Evolutionary conservation across 2,113 vertebrate species (phyloP).

Genomic region (Chloropsis cyanopogon): DNA sequence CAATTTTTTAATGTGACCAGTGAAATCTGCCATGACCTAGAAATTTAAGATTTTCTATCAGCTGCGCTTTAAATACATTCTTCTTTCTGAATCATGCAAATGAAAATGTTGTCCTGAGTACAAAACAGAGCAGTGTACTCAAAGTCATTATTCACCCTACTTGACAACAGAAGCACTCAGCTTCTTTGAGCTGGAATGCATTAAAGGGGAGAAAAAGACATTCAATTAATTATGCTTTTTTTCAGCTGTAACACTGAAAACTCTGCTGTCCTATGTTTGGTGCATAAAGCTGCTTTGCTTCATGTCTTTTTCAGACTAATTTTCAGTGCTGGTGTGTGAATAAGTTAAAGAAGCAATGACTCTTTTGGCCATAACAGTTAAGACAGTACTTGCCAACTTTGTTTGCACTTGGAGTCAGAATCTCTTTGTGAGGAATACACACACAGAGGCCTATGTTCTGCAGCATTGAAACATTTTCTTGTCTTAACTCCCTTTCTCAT

Average conservation of each 20-base stretch:
- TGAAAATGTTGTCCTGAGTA: not conserved
- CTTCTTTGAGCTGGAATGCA: conserved; percentile 14
- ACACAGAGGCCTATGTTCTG: not conserved
- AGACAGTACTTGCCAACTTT: not conserved
- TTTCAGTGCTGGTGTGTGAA: not conserved
- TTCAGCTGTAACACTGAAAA: not conserved
- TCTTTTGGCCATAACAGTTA: not conserved
- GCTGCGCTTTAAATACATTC: not conserved
- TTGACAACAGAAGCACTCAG: conserved; percentile 3
- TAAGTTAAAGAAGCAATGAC: not conserved
- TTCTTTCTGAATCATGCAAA: not conserved
- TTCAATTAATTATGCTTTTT: not conserved
- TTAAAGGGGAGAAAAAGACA: not conserved
- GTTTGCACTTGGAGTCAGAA: not conserved
- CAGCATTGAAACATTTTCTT: not conserved
- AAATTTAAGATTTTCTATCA: not conserved
- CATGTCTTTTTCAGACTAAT: not conserved
- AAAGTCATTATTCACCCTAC: not conserved
- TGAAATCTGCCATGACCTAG: not conserved
- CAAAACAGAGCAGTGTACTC: conserved; percentile 1
- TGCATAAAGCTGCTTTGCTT: not conserved
- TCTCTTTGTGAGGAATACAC: not conserved
- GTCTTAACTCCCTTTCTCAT: not conserved
- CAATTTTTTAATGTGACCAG: not conserved
- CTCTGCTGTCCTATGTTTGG: not conserved